Evolutionary conservation across 1,140 invertebrate species (phyloP).

Genomic region (Heliothis subflexa): DNA sequence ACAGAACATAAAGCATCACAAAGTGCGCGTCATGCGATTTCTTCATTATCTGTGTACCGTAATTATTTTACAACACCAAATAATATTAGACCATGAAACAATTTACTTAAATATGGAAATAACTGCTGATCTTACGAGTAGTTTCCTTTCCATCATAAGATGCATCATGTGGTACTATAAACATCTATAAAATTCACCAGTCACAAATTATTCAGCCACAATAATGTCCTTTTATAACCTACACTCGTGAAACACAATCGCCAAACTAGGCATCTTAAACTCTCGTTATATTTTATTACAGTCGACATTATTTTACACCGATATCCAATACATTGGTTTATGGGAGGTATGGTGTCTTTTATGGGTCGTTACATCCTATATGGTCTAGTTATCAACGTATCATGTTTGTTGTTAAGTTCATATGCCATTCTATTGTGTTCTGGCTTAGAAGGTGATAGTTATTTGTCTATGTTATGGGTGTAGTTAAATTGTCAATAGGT

Average conservation of each 20-base stretch:
- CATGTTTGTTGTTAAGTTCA: too few species aligned
- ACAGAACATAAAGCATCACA: too few species aligned
- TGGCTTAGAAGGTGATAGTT: background rate
- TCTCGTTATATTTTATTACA: conserved; percentile 19
- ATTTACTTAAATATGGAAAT: too few species aligned
- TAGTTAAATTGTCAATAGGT: background rate
- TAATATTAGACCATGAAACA: too few species aligned
- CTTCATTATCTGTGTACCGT: too few species aligned
- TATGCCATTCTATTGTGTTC: too few species aligned
- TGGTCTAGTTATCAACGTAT: conserved; percentile 8
- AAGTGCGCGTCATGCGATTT: too few species aligned
- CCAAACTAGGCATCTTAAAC: conserved; percentile 13
- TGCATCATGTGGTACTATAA: too few species aligned
- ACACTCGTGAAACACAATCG: conserved; percentile 8
- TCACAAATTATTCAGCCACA: too few species aligned
- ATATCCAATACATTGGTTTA: conserved; percentile 15
- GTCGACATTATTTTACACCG: conserved; percentile 19
- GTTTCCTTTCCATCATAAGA: too few species aligned
- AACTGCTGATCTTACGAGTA: too few species aligned
- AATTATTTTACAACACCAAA: too few species aligned
- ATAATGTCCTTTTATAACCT: background rate
- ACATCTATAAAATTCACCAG: background rate
- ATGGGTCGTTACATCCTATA: conserved; percentile 19
- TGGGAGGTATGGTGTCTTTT: conserved; percentile 10
- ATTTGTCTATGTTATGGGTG: background rate